Evolutionary conservation across 2,888 invertebrate genomes (phyloP), one percentile per base, ranked within the genome.

Genomic region (Ectemnius lituratus): DNA sequence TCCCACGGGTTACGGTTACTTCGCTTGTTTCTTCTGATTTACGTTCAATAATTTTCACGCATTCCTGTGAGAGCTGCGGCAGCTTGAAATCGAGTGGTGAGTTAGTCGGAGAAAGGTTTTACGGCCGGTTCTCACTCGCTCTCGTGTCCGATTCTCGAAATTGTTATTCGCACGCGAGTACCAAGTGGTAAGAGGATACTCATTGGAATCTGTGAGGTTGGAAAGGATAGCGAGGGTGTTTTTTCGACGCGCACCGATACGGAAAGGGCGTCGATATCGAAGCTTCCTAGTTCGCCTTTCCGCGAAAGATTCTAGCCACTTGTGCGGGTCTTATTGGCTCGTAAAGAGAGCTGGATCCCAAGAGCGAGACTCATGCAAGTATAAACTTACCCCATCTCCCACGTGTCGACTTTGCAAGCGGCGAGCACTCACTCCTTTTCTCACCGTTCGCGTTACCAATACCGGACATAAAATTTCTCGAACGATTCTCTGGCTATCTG

Each of bases 331-430:
- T 83, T 85, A 84, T 84, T 78, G 75, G 85, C 75, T 82, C 86
- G 84, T 84, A 85, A 86, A 83, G 78, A 79, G 79, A 63, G 70
- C 66, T 60, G 75, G 75, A 78, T 86, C 80, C 73, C 69, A 11
- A 37, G 37, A 8, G 37, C 37, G 59, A 58, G 76, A 37, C 79
- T 82, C 81, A 78, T 81, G 83, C 85, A 81, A 83, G 82, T 82
- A 82, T 83, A 85, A 81, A 76, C 68, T 71, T 62, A 77, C 57
- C 70, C 64, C 66, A 27, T 73, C 37, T 37, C 62, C 63, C 61
- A 64, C 73, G 71, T 61, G 62, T 62, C 28, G 60, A 28, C 8
- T 37, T 37, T 37, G 20, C n/a, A 60, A 60, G 60, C 37, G 60
- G 27, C 45, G 66, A 6, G 8, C 37, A 37, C 37, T 37, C 37